These are phyloP conservation scores for Ophiothrix spiculata DNA, from an alignment of 35 echinoderm and acorn worm genomes.

Conservation along the genomic window DNA sequence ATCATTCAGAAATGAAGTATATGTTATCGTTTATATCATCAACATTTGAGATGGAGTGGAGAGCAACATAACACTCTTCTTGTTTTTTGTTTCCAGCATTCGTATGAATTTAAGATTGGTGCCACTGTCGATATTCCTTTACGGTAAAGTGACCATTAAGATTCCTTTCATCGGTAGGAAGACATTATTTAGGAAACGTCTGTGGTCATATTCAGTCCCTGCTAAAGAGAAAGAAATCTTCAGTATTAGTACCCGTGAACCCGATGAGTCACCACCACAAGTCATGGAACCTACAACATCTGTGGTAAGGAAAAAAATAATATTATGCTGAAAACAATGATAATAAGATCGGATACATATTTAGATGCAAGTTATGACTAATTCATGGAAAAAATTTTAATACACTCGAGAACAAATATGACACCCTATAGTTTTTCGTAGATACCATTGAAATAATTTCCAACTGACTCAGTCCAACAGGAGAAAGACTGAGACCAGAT, in stretches of 20 bases:
- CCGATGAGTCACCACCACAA: conserved; percentile 12
- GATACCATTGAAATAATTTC: background rate
- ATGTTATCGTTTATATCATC: no score
- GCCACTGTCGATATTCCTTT: background rate
- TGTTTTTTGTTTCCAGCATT: background rate
- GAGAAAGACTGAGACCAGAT: background rate
- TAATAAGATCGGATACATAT: no score
- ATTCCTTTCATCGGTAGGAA: background rate
- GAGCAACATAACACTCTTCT: background rate
- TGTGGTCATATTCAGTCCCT: background rate
- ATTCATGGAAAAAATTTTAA: background rate
- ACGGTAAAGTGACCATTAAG: background rate
- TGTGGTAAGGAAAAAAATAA: background rate
- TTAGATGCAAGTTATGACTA: no score
- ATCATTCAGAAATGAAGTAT: no score
- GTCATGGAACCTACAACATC: background rate
- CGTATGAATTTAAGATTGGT: conserved; percentile 11
- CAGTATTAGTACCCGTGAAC: conserved; percentile 13
- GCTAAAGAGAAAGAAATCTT: background rate
- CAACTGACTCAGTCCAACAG: background rate
- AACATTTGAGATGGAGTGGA: no score
- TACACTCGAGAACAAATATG: background rate
- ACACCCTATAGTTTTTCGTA: background rate
- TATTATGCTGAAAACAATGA: background rate
- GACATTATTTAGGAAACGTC: background rate